A percentile compares a stretch with the other conserved stretches of the same genome.
phyloP scores from a whole-genome alignment of 2,888 invertebrate genomes.

The Tenthredo livida region DNA sequence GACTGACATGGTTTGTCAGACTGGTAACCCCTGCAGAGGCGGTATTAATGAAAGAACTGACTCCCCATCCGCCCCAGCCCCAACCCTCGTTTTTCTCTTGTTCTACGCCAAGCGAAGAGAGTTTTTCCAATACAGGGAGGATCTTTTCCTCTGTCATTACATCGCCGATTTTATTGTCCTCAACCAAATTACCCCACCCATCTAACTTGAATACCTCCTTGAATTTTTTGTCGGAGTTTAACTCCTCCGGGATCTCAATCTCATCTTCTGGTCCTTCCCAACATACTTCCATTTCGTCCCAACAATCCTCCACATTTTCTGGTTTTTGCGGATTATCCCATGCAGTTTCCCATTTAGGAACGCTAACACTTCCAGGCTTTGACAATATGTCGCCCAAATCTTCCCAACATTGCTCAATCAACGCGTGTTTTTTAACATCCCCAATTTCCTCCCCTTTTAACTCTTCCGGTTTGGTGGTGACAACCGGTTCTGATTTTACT shows the following conservation, averaged over 20 bases:
- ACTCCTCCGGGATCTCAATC: constrained; percentile 70
- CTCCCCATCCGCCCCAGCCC: constrained; percentile 89
- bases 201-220: constrained; percentile 74
- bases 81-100: constrained; percentile 70
- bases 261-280: constrained; percentile 56
- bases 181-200: constrained; percentile 76
- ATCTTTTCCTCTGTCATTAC: constrained; percentile 71
- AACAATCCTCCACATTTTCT: constrained; percentile 40
- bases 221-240: constrained; percentile 73
- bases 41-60: constrained; percentile 86
- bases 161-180: constrained; percentile 70
- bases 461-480: constrained; percentile 47
- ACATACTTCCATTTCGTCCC: constrained; percentile 31
- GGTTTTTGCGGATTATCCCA: constrained; percentile 46
- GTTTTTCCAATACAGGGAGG: constrained; percentile 71
- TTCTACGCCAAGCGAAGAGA: constrained; percentile 71
- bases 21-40: constrained; percentile 88
- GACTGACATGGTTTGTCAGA: constrained; percentile 90
- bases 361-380: constrained; percentile 34
- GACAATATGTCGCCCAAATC: constrained; percentile 55
- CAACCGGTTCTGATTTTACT: constrained; percentile 54
- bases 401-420: constrained; percentile 60
- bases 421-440: constrained; percentile 54
- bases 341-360: constrained; percentile 29
- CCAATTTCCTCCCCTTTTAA: constrained; percentile 13